Conservation (phyloP, 2,113 vertebrate species). For the Perccottus glenii region DNA sequence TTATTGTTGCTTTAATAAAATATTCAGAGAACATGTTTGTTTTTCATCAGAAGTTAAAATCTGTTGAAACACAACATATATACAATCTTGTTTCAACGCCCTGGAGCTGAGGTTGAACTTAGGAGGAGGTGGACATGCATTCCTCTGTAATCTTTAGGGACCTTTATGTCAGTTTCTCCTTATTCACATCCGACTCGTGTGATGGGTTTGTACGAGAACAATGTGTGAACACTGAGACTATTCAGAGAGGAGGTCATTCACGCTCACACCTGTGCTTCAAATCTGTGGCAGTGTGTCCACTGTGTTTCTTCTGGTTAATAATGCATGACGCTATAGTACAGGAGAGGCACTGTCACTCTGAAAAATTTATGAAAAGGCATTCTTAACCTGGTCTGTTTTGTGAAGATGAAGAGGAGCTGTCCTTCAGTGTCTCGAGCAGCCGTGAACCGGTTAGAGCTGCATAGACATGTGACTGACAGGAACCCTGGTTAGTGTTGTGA, state of each 20-base stretch:
- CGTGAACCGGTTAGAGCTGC: constrained; percentile 19
- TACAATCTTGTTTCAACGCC: no score
- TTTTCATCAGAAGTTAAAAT: no score
- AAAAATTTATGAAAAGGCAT: constrained; percentile 62
- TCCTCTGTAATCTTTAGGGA: not conserved
- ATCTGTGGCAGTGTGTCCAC: constrained; percentile 43
- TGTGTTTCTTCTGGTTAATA: constrained; percentile 55
- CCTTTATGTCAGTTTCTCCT: constrained; percentile 7
- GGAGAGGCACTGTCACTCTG: constrained; percentile 40
- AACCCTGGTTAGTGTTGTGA: not conserved
- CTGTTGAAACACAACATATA: no score
- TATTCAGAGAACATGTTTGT: no score
- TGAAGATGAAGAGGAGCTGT: constrained; percentile 16
- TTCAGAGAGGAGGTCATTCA: constrained; percentile 45
- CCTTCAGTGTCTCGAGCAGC: not conserved
- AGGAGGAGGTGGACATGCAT: not conserved
- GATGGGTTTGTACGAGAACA: constrained; percentile 2
- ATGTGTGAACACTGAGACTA: constrained; percentile 22
- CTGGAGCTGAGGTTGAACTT: not conserved
- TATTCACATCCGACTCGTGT: constrained; percentile 1
- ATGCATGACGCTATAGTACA: constrained; percentile 56
- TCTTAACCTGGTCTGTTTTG: constrained; percentile 30
- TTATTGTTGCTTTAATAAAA: no score
- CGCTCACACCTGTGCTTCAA: constrained; percentile 39
- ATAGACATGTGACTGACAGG: constrained; percentile 6